Conservation (phyloP, 2,113 vertebrate species). For the Phyllopteryx taeniolatus region DNA sequence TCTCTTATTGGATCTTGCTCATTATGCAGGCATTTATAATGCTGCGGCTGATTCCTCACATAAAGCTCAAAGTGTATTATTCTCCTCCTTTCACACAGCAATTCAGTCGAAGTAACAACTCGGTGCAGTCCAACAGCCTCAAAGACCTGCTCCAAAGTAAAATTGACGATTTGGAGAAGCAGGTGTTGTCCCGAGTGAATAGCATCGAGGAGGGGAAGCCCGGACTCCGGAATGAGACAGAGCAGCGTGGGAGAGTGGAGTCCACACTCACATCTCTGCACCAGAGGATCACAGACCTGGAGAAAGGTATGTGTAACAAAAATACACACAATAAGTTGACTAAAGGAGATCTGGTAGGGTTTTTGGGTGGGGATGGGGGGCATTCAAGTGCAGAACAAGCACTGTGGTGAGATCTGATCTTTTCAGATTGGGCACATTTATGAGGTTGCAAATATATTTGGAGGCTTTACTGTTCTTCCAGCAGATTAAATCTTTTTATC, state of each 20-base stretch:
- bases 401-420: not conserved
- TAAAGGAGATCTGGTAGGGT: not conserved
- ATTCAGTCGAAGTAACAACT: conserved; percentile 91
- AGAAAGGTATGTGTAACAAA: conserved; percentile 80
- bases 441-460: not conserved
- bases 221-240: conserved; percentile 85
- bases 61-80: not conserved
- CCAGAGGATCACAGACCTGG: conserved; percentile 94
- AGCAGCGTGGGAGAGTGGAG: conserved; percentile 91
- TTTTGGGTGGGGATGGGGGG: too few species aligned
- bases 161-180: conserved; percentile 94
- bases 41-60: not conserved
- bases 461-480: conserved; percentile 4
- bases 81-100: conserved; percentile 66
- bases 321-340: not conserved
- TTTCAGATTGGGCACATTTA: not conserved
- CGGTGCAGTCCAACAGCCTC: conserved; percentile 87
- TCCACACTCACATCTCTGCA: conserved; percentile 91
- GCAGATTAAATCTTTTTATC: conserved; percentile 42
- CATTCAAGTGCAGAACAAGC: not conserved
- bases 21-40: not conserved
- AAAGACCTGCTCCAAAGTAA: conserved; percentile 94
- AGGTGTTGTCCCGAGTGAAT: conserved; percentile 93
- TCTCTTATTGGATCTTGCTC: not conserved
- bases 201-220: conserved; percentile 89